Evolutionary conservation across 1,140 invertebrate species (phyloP).

Genomic region (Solenopsis invicta): DNA sequence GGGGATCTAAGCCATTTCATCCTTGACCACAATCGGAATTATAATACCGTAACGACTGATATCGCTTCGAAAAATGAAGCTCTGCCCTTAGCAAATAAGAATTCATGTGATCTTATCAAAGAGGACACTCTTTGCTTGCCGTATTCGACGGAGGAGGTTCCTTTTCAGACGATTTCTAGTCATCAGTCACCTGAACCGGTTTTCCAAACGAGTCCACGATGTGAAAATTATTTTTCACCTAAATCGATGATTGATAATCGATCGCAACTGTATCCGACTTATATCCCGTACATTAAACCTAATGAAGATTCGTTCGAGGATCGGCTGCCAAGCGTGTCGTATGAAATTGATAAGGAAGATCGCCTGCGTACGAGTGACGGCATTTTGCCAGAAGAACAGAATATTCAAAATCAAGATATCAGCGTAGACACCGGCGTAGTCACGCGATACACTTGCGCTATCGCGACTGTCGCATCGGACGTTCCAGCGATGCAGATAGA

Average conservation of each 20-base stretch:
- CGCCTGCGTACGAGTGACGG: background rate
- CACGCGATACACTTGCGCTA: slow-evolving; percentile 83
- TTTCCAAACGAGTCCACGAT: background rate
- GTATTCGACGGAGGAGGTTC: background rate
- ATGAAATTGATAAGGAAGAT: background rate
- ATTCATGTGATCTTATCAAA: background rate
- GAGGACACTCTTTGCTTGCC: background rate
- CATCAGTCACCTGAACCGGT: background rate
- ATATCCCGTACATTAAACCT: background rate
- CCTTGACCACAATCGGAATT: slow-evolving; percentile 68
- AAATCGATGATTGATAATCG: slow-evolving; percentile 4
- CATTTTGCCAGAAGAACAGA: slow-evolving; percentile 70
- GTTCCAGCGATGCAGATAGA: slow-evolving; percentile 45
- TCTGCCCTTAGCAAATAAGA: background rate
- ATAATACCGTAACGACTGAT: slow-evolving; percentile 18
- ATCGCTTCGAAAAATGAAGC: background rate
- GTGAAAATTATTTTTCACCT: slow-evolving; percentile 12
- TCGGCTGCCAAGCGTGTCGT: background rate
- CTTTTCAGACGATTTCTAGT: background rate
- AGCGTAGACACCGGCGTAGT: slow-evolving; percentile 81
- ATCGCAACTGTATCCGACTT: background rate
- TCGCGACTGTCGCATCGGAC: slow-evolving; percentile 80
- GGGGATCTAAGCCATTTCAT: slow-evolving; percentile 48
- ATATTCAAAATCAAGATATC: slow-evolving; percentile 85
- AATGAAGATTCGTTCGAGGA: background rate